These are phyloP conservation scores for Dendrolimus pini DNA, from an alignment of 2,888 invertebrate species.

Conservation along the genomic window DNA sequence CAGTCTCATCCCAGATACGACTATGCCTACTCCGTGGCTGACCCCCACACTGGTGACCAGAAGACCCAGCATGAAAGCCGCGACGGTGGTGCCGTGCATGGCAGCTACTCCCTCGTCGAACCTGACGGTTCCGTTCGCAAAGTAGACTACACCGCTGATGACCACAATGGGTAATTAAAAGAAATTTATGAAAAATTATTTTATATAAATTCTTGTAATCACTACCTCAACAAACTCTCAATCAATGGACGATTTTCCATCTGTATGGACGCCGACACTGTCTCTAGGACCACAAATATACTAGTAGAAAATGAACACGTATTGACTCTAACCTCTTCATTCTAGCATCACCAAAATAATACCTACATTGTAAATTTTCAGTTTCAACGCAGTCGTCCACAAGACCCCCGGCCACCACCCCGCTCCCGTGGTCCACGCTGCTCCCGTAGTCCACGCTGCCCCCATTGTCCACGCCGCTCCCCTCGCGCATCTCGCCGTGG, in stretches of 20 bases:
- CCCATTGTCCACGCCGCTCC: slow-evolving; percentile 47
- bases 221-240: no score
- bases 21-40: slow-evolving; percentile 78
- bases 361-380: slow-evolving; percentile 23
- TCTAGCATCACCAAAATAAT: not conserved
- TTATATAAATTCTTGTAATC: no score
- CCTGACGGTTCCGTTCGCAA: slow-evolving; percentile 79
- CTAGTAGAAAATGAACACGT: no score
- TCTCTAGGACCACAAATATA: no score
- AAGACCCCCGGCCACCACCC: slow-evolving; percentile 60
- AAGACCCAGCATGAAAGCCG: slow-evolving; percentile 78
- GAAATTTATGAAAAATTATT: no score
- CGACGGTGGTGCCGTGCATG: slow-evolving; percentile 80
- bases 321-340: no score
- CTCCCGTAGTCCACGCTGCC: slow-evolving; percentile 44
- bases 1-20: slow-evolving; percentile 79
- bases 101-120: slow-evolving; percentile 80
- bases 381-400: slow-evolving; percentile 75
- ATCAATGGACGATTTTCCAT: no score
- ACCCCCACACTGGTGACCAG: slow-evolving; percentile 79
- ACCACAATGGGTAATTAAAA: slow-evolving; percentile 72
- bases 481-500: slow-evolving; percentile 36
- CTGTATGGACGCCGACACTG: no score
- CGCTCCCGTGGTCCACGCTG: slow-evolving; percentile 52
- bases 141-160: slow-evolving; percentile 79